Evolutionary conservation across 2,797 vertebrate species (phyloP).

Genomic region (Urosaurus nigricauda): DNA sequence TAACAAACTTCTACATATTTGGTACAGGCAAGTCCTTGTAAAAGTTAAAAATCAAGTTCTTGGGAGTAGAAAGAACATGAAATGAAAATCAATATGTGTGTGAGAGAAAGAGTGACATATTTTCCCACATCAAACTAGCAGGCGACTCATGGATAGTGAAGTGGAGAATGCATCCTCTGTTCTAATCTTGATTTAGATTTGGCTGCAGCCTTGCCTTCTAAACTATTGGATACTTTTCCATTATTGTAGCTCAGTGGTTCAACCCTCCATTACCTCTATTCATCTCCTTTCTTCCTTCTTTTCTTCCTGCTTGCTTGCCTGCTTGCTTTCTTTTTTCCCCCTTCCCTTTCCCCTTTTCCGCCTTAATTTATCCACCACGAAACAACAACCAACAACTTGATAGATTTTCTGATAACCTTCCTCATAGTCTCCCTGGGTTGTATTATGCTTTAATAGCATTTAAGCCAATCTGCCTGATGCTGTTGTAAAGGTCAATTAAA

Average conservation of each 20-base stretch:
- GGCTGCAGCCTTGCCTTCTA: neutral
- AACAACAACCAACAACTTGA: conserved; percentile 46
- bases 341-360: conserved; percentile 4
- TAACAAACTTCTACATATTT: too few species aligned
- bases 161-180: neutral
- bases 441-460: conserved; percentile 81
- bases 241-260: conserved; percentile 26
- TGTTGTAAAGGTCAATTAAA: conserved; percentile 86
- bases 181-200: neutral
- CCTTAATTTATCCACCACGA: conserved; percentile 52
- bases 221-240: neutral
- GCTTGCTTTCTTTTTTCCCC: conserved; percentile 33
- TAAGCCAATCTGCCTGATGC: conserved; percentile 83
- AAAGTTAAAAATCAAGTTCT: too few species aligned
- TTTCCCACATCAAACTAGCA: neutral
- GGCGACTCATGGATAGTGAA: neutral
- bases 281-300: conserved; percentile 56
- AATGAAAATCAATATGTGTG: too few species aligned
- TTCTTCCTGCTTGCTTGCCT: conserved; percentile 47
- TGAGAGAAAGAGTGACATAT: too few species aligned
- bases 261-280: conserved; percentile 66
- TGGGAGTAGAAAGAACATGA: too few species aligned
- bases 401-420: conserved; percentile 75
- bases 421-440: conserved; percentile 79
- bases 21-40: too few species aligned